Evolutionary conservation across 2,888 invertebrate genomes (phyloP).

Genomic region (Dioctria linearis): DNA sequence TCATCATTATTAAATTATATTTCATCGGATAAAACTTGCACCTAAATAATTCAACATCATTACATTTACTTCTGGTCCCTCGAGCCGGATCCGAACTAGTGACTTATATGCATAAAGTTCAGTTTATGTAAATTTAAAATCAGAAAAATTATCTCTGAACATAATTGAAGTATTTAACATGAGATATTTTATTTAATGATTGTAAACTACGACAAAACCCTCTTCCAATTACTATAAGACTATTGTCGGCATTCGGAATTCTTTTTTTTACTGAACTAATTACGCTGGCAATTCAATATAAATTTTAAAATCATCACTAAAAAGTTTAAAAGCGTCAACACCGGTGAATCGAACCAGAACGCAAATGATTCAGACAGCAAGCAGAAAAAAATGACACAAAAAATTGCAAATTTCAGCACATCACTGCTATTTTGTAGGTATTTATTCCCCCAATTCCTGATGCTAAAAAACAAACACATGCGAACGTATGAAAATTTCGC

Average conservation of each 20-base stretch:
- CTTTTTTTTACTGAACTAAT: background rate
- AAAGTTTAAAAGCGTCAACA: constrained; percentile 11
- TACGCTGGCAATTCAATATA: constrained; percentile 10
- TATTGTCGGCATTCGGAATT: background rate
- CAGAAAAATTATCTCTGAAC: no score
- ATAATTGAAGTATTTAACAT: no score
- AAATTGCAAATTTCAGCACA: constrained; percentile 39
- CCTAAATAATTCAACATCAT: no score
- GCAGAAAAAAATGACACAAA: background rate
- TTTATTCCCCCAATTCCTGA: background rate
- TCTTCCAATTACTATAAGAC: background rate
- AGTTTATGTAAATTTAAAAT: no score
- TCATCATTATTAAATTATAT: no score
- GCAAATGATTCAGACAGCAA: constrained; percentile 5
- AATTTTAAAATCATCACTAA: constrained; percentile 24
- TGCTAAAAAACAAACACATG: background rate
- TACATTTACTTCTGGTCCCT: no score
- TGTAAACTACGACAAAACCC: no score
- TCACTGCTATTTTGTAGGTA: background rate
- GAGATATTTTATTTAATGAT: no score
- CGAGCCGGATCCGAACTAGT: no score
- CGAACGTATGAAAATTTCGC: constrained; percentile 1
- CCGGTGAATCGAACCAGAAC: constrained; percentile 8
- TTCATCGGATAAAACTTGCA: no score
- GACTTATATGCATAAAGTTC: no score